Base-by-base conservation (phyloP, 2,888 invertebrate genomes). In the Oscheius sp. region DNA sequence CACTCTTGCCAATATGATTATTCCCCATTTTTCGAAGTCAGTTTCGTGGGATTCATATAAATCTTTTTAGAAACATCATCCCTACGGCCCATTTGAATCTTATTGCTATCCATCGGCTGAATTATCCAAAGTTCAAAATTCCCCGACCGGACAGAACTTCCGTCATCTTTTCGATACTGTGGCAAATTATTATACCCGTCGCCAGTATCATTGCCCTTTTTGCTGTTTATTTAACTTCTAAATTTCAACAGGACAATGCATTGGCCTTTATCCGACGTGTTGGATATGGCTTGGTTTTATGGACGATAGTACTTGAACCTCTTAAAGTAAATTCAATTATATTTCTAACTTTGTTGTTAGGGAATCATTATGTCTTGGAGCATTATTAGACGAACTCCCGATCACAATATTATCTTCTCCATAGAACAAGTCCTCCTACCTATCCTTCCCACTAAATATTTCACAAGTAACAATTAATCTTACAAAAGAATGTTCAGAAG, bases 261-360 rank as follows among this genome's bases (percentile, higher is more conserved):
- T 68, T 70, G 32, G 63, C 72, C 1, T 80, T 70, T 65, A 68
- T 69, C 32, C 68, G 73, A 12, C 44, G 78, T 50, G 74, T 74
- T 38, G 51, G 69, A 36, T 51, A 77, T 20, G 72, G 54, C 28
- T 12, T 77, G 0, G 5, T 70, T 1, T 12, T 63, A 0, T 80
- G 77, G 77, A 47, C 72, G 1, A 22, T 75, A 8, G 38, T 78
- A 3, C 49, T 70, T 12, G 80, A 80, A 45, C 78, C 78, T 8
- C 22, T 80, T 33, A 80, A 80, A 66, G 72, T 67, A n/a, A 41
- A 12, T 22, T 22, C 5, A 12, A 22, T 5, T 12, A 4, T 22
- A 22, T 20, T 4, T 12, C 5, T 9, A 2, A 47, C 24, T 5
- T 12, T 2, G 24, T 4, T 47, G 20, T 22, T 47, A 47, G 36